Percentiles rank a stretch among this genome's conserved stretches.
phyloP scores from a whole-genome alignment of 2,113 vertebrate genomes.

The Pristiophorus japonicus region DNA sequence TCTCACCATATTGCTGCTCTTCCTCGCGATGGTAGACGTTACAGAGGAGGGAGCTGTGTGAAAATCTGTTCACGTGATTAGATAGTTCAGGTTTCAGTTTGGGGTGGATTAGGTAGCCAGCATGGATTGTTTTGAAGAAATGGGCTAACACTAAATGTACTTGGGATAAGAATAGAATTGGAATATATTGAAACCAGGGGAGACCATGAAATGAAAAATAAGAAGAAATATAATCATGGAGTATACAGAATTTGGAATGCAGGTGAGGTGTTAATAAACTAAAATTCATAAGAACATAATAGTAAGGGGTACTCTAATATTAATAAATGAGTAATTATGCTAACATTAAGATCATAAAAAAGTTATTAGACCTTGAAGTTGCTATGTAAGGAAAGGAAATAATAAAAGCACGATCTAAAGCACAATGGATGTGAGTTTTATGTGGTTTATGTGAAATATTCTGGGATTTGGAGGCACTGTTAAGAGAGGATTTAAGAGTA shows the following conservation, averaged over 20 bases:
- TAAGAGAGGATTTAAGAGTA: not conserved
- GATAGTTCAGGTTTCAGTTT: not conserved
- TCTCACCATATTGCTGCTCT: not conserved
- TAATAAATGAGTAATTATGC: not conserved
- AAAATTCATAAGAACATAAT: not conserved
- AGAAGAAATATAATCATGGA: not conserved
- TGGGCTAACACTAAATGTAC: not conserved
- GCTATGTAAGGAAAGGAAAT: not conserved
- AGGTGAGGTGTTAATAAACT: not conserved
- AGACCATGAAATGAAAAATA: not conserved
- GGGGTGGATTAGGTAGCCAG: not conserved
- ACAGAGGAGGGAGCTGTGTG: not conserved
- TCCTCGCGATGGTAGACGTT: not conserved
- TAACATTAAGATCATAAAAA: not conserved
- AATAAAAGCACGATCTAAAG: not conserved
- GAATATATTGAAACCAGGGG: not conserved
- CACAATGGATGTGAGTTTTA: not conserved
- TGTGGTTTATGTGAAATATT: not conserved
- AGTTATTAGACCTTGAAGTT: not conserved
- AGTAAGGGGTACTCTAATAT: not conserved
- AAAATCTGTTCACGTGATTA: not conserved
- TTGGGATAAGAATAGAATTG: not conserved
- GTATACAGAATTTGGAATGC: not conserved
- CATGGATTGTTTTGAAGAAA: not conserved
- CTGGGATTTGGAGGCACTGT: not conserved